A percentile compares a stretch with the other conserved stretches of the same genome.
Conservation (phyloP, 2,113 vertebrate species). For the Nothocercus julius region DNA sequence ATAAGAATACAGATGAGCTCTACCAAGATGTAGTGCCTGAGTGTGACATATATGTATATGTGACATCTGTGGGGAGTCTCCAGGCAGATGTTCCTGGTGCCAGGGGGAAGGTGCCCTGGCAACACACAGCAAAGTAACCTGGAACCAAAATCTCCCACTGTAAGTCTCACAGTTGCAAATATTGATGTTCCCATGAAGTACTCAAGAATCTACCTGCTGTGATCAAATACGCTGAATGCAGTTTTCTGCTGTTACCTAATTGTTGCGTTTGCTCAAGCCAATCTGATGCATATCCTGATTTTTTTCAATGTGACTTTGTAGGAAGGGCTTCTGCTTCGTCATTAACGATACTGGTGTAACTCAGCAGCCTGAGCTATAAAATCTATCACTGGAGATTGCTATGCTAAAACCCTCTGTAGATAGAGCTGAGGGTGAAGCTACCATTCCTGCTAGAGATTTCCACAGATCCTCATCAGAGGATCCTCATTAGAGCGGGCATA, state of each 20-base stretch:
- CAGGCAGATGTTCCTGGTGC: not conserved
- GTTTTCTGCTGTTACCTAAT: not conserved
- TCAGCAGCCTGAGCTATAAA: not conserved
- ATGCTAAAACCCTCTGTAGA: not conserved
- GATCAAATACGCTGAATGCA: not conserved
- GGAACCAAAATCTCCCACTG: not conserved
- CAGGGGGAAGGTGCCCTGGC: not conserved
- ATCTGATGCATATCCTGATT: not conserved
- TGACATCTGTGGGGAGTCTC: not conserved
- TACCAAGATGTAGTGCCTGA: not conserved
- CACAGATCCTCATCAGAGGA: not conserved
- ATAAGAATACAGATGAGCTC: not conserved
- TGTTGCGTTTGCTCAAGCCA: not conserved
- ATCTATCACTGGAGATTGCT: not conserved
- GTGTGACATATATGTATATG: not conserved
- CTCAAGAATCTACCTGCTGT: not conserved
- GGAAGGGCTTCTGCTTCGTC: not conserved
- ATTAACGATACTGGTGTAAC: not conserved
- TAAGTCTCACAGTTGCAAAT: not conserved
- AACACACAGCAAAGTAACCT: not conserved
- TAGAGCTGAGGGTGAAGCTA: not conserved
- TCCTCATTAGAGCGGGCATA: not conserved
- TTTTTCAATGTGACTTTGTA: not conserved
- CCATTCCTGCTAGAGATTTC: not conserved
- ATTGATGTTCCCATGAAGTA: not conserved